These are phyloP conservation scores for Magallana angulata DNA, from an alignment of 1,140 invertebrate species.

Conservation along the genomic window DNA sequence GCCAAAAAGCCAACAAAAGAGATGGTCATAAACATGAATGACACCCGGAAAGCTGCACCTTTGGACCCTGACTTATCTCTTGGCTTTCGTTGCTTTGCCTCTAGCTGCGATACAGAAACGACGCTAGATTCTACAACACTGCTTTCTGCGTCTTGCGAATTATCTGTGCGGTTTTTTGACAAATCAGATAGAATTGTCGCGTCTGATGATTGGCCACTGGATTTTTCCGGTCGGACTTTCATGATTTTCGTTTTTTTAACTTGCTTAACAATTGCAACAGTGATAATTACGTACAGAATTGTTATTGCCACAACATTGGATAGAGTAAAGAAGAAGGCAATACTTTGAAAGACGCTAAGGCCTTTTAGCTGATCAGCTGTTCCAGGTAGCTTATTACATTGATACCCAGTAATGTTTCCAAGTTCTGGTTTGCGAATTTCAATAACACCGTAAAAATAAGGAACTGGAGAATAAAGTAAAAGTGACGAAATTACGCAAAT, in stretches of 20 bases:
- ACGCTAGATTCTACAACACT: neutral
- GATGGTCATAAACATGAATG: slow-evolving; percentile 44
- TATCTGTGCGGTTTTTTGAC: neutral
- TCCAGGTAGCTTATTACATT: slow-evolving; percentile 28
- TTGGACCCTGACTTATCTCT: neutral
- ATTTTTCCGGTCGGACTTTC: neutral
- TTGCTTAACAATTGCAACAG: slow-evolving; percentile 29
- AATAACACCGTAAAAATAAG: slow-evolving; percentile 39
- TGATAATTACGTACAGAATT: slow-evolving; percentile 9
- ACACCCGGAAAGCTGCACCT: neutral
- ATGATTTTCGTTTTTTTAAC: slow-evolving; percentile 11
- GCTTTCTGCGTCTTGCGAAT: neutral
- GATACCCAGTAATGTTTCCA: slow-evolving; percentile 23
- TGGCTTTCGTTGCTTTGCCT: neutral
- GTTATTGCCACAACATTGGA: neutral
- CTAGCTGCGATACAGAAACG: neutral
- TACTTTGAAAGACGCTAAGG: slow-evolving; percentile 6
- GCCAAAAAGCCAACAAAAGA: slow-evolving; percentile 34
- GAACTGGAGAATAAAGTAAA: slow-evolving; percentile 17
- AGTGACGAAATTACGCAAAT: neutral
- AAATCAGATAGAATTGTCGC: slow-evolving; percentile 4
- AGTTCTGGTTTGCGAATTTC: neutral
- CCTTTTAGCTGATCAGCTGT: neutral
- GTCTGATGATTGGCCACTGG: neutral
- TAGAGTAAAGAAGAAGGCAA: slow-evolving; percentile 17